These are phyloP conservation scores for Plagodis pulveraria DNA, from an alignment of 2,888 invertebrate species.

Conservation along the genomic window DNA sequence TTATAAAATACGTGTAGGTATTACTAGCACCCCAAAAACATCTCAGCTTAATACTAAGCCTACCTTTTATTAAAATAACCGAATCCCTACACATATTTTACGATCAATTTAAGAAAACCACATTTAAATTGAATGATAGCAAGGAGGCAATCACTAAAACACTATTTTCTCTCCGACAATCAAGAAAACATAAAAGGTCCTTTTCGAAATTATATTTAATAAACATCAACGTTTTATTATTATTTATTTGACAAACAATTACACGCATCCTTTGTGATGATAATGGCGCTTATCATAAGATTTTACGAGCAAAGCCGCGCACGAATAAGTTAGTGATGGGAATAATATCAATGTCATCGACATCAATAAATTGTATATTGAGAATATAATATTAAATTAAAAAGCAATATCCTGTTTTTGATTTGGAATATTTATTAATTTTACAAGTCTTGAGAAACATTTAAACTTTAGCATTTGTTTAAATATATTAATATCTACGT, in stretches of 20 bases:
- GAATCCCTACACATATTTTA: conserved; percentile 25
- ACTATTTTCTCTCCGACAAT: conserved; percentile 58
- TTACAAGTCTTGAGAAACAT: too few species aligned
- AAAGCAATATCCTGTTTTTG: too few species aligned
- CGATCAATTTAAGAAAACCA: conserved; percentile 33
- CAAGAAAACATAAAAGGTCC: conserved; percentile 61
- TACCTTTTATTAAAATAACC: background rate
- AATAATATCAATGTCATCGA: conserved; percentile 37
- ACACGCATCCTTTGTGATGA: conserved; percentile 82
- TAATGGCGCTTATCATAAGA: conserved; percentile 79
- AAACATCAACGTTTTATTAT: conserved; percentile 81
- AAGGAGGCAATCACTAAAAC: conserved; percentile 42
- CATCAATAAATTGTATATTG: conserved; percentile 1
- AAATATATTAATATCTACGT: too few species aligned
- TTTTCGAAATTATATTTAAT: conserved; percentile 79
- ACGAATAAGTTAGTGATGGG: conserved; percentile 49
- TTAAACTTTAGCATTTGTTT: too few species aligned
- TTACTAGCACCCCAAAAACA: too few species aligned
- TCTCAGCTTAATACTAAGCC: background rate
- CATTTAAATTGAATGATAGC: conserved; percentile 33
- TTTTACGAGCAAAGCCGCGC: conserved; percentile 70
- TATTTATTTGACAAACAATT: conserved; percentile 85
- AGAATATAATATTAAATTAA: background rate
- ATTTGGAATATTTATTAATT: too few species aligned
- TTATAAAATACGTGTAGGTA: too few species aligned